Conservation (phyloP, 2,888 invertebrate species). For the Julus scanicus region DNA sequence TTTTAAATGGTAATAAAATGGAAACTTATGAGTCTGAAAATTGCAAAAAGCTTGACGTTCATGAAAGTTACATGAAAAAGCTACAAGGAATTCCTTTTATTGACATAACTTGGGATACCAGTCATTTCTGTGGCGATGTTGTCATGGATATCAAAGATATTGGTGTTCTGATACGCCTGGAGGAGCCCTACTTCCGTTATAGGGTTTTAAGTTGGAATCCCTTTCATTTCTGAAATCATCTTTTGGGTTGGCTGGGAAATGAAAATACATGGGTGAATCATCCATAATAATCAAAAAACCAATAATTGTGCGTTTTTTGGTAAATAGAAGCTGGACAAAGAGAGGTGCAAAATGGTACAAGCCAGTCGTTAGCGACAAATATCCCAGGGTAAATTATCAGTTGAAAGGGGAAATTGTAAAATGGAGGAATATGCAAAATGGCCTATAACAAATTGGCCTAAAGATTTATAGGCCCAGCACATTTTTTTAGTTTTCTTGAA, state of each 20-base stretch:
- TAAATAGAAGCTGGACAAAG: neutral
- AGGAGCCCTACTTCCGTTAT: neutral
- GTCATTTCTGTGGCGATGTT: neutral
- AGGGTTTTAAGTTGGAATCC: neutral
- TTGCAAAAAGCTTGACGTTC: neutral
- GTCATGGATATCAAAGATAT: neutral
- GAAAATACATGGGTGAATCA: neutral
- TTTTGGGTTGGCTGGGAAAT: neutral
- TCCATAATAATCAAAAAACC: neutral
- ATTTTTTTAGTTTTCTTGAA: no score
- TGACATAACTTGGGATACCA: neutral
- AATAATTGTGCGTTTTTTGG: neutral
- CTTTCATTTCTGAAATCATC: neutral
- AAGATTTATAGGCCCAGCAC: no score
- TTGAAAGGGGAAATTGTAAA: no score
- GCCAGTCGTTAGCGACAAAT: no score
- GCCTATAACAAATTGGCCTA: no score
- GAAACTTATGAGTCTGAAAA: neutral
- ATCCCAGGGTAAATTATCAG: no score
- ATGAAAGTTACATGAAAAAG: neutral
- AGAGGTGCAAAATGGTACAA: neutral
- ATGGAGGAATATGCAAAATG: no score
- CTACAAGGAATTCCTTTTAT: neutral
- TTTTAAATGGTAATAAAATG: neutral
- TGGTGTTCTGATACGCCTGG: neutral